These are phyloP conservation scores for Chrysoperla carnea DNA, from an alignment of 1,140 invertebrate genomes.

Conservation along the genomic window DNA sequence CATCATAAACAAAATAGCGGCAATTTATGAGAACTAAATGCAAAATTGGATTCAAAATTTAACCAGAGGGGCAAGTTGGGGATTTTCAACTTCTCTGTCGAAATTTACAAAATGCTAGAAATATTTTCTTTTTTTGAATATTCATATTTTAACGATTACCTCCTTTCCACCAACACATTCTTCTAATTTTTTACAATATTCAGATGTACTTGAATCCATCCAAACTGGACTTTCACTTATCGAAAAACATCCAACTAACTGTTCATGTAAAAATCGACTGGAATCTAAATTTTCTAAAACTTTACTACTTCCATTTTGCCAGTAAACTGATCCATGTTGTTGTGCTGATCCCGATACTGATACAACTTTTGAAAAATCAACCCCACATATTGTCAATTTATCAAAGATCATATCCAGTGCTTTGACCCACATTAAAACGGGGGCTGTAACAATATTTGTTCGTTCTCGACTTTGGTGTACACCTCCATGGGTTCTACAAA, in stretches of 20 bases:
- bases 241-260: conserved; percentile 62
- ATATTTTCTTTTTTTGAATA: neutral
- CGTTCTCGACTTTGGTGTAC: conserved; percentile 42
- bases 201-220: conserved; percentile 86
- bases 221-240: conserved; percentile 76
- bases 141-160: neutral
- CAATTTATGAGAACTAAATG: too few species aligned
- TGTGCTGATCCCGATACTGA: conserved; percentile 83
- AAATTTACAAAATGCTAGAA: neutral
- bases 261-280: conserved; percentile 62
- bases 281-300: conserved; percentile 48
- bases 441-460: conserved; percentile 48
- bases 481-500: conserved; percentile 57
- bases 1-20: too few species aligned
- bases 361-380: conserved; percentile 63
- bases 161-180: conserved; percentile 38
- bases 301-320: conserved; percentile 56
- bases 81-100: too few species aligned
- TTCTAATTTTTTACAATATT: conserved; percentile 66
- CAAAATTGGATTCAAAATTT: too few species aligned
- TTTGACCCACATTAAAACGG: conserved; percentile 88
- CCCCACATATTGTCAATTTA: conserved; percentile 56
- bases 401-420: conserved; percentile 84
- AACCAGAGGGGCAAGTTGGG: too few species aligned
- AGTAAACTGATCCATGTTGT: conserved; percentile 96